phyloP scores from a whole-genome alignment of 2,797 vertebrate genomes.

The Tympanoctomys barrerae region DNA sequence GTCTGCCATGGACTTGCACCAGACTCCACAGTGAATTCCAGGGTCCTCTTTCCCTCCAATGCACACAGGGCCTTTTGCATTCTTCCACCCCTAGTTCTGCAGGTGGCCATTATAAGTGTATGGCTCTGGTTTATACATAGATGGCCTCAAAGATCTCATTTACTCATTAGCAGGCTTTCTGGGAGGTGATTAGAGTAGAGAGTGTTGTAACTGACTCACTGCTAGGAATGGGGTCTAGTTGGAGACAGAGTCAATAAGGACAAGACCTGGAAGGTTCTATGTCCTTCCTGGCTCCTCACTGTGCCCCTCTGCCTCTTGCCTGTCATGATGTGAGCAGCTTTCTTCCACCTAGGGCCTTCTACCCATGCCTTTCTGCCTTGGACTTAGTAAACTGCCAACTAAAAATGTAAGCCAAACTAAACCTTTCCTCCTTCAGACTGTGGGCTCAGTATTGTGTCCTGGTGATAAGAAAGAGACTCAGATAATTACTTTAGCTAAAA shows the following conservation, averaged over 20 bases:
- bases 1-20: neutral
- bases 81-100: neutral
- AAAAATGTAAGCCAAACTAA: neutral
- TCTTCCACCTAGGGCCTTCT: neutral
- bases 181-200: neutral
- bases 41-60: neutral
- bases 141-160: neutral
- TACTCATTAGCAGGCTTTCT: neutral
- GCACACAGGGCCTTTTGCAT: neutral
- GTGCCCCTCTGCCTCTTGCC: neutral
- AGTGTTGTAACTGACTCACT: neutral
- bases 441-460: neutral
- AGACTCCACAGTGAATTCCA: neutral
- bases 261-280: neutral
- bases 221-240: neutral
- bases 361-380: neutral
- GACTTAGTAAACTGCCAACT: neutral
- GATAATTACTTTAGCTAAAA: neutral
- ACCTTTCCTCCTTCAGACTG: neutral
- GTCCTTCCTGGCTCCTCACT: neutral
- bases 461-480: neutral
- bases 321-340: neutral
- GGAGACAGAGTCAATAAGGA: neutral
- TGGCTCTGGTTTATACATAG: neutral
- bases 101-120: neutral